phyloP scores from a whole-genome alignment of 1,140 invertebrate species.

The Dufourea novaeangliae region DNA sequence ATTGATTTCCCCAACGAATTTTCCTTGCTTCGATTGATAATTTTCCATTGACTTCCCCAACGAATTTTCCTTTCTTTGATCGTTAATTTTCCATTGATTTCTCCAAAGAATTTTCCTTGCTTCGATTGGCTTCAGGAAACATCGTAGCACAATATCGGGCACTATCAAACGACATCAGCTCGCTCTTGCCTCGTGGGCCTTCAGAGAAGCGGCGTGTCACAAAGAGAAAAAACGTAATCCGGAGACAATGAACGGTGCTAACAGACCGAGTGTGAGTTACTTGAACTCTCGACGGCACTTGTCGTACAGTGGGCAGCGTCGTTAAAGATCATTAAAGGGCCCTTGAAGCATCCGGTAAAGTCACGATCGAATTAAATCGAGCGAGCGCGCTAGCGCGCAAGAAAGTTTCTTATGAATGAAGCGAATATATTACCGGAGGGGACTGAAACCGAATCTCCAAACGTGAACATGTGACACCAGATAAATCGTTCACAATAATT shows the following conservation, averaged over 20 bases:
- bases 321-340: conserved; percentile 58
- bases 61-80: no score
- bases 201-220: neutral
- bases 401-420: conserved; percentile 12
- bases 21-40: no score
- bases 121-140: neutral
- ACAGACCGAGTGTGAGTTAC: conserved; percentile 33
- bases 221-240: conserved; percentile 8
- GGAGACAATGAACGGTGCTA: conserved; percentile 3
- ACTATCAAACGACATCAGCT: neutral
- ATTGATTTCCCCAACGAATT: no score
- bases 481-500: neutral
- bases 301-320: conserved; percentile 38
- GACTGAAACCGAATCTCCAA: neutral
- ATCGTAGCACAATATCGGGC: neutral
- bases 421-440: neutral
- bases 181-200: neutral
- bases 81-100: no score
- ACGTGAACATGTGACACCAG: no score
- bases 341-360: conserved; percentile 61
- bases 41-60: no score
- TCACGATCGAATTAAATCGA: conserved; percentile 57
- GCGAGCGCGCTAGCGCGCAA: conserved; percentile 5
- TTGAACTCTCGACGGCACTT: conserved; percentile 39
- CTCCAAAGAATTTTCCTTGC: no score